A percentile compares a stretch with the other conserved stretches of the same genome.
Conservation (phyloP, 2,888 invertebrate species). For the Polydrusus tereticollis region DNA sequence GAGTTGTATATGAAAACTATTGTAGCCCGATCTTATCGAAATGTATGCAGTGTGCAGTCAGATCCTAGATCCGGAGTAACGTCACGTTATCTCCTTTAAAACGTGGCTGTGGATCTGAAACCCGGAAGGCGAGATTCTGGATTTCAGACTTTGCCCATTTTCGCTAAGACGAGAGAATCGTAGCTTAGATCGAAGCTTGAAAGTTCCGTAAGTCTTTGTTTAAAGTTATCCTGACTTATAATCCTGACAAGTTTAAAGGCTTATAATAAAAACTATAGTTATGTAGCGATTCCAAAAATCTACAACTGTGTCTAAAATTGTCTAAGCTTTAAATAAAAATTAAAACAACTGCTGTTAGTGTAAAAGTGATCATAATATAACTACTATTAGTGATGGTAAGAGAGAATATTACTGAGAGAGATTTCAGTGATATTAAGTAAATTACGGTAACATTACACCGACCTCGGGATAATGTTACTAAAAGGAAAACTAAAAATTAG, state of each 20-base stretch:
- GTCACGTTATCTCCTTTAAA: conserved; percentile 55
- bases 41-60: conserved; percentile 57
- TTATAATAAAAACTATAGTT: background rate
- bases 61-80: conserved; percentile 55
- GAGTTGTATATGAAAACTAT: conserved; percentile 53
- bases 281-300: too few species aligned
- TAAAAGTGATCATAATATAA: too few species aligned
- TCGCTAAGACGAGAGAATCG: conserved; percentile 40
- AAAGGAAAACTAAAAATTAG: too few species aligned
- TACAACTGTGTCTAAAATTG: too few species aligned
- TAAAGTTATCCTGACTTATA: conserved; percentile 49
- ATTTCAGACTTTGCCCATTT: conserved; percentile 55
- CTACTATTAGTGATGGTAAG: too few species aligned
- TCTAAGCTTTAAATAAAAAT: too few species aligned
- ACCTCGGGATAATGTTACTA: too few species aligned
- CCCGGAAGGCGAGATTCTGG: conserved; percentile 52
- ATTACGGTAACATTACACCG: too few species aligned
- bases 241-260: background rate
- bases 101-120: conserved; percentile 54
- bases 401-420: too few species aligned
- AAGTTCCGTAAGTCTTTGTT: conserved; percentile 55
- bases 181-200: conserved; percentile 53
- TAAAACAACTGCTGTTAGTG: too few species aligned
- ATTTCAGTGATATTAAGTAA: too few species aligned
- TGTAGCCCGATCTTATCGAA: conserved; percentile 58